phyloP scores from a whole-genome alignment of 2,888 invertebrate genomes.

The Teinopalpus imperialis region DNA sequence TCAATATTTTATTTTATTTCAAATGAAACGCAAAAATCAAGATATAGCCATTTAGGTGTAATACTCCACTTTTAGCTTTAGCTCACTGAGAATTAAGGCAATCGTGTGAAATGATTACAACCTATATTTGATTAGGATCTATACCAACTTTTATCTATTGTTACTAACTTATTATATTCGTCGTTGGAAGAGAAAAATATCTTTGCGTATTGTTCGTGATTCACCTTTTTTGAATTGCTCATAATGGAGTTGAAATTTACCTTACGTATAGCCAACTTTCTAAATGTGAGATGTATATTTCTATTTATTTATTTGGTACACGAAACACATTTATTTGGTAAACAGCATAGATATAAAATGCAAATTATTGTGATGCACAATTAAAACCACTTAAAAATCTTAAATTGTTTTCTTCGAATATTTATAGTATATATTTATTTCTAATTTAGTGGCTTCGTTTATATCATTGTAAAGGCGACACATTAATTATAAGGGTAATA shows the following conservation, averaged over 20 bases:
- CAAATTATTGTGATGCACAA: no score
- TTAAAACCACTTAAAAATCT: no score
- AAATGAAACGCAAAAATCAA: constrained; percentile 36
- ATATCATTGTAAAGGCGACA: no score
- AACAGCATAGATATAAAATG: no score
- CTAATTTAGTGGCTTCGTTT: no score
- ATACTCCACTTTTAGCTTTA: constrained; percentile 35
- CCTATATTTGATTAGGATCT: constrained; percentile 39
- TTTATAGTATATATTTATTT: no score
- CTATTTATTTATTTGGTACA: no score
- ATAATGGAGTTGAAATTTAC: no score
- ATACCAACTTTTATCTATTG: constrained; percentile 17
- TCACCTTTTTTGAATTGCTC: constrained; percentile 7
- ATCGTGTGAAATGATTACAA: constrained; percentile 48
- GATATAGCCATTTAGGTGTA: constrained; percentile 46
- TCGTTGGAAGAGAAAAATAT: constrained; percentile 10
- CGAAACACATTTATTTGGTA: no score
- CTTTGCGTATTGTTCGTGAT: constrained; percentile 14
- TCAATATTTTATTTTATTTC: not conserved
- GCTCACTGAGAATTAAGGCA: constrained; percentile 41
- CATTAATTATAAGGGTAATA: no score
- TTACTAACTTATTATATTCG: constrained; percentile 28
- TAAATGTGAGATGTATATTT: no score
- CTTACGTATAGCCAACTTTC: constrained; percentile 3
- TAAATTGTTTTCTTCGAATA: no score